Percentiles rank a stretch among this genome's conserved stretches.
Evolutionary conservation across 2,797 vertebrate genomes (phyloP).

Genomic region (Sarcoramphus papa): DNA sequence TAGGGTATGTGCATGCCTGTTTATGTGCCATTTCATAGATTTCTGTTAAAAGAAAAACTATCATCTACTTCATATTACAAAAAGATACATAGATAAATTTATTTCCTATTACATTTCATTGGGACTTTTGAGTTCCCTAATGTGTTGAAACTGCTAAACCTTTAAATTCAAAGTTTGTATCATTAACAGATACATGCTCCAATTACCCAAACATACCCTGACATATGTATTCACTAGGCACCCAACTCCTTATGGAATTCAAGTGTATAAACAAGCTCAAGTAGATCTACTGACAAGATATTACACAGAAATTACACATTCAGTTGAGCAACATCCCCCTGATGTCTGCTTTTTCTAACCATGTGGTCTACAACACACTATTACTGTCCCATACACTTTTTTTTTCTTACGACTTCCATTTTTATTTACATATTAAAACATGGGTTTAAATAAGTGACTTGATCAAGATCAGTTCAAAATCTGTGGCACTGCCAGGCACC

Average conservation of each 20-base stretch:
- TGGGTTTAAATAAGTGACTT: neutral
- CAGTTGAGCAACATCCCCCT: neutral
- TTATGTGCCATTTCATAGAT: neutral
- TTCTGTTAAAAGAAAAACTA: neutral
- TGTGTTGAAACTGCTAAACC: neutral
- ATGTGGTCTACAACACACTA: neutral
- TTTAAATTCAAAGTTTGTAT: neutral
- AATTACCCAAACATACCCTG: neutral
- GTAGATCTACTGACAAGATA: neutral
- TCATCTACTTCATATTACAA: neutral
- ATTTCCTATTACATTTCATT: neutral
- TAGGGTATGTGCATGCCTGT: fast-evolving
- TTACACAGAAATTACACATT: neutral
- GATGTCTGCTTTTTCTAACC: neutral
- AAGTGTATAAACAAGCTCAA: neutral
- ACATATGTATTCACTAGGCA: neutral
- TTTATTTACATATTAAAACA: neutral
- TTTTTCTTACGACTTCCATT: neutral
- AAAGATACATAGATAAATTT: neutral
- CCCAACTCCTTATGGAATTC: neutral
- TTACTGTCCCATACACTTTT: neutral
- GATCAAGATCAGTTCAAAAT: neutral
- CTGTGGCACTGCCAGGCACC: neutral
- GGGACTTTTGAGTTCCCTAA: neutral
- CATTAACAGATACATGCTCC: neutral